Evolutionary conservation across 2,888 invertebrate species (phyloP).

Genomic region (Cylindroiulus punctatus): DNA sequence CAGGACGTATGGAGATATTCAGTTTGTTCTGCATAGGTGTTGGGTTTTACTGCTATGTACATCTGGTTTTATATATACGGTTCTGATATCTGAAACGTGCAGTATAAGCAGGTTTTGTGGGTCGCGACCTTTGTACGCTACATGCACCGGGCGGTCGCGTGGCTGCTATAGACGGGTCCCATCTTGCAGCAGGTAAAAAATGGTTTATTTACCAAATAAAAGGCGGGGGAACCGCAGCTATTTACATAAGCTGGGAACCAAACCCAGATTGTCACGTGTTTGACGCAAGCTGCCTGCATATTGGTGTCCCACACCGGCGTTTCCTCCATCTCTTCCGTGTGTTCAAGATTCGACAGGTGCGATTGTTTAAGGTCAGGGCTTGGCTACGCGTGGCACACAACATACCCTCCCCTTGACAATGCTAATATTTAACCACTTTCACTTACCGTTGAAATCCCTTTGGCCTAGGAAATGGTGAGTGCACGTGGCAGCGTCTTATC

Average conservation of each 20-base stretch:
- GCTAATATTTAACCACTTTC: conserved; percentile 28
- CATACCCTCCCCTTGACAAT: conserved; percentile 21
- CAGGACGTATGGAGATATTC: too few species aligned
- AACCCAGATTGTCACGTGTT: conserved; percentile 24
- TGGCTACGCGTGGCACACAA: not conserved
- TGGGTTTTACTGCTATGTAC: not conserved
- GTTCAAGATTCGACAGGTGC: conserved; percentile 43
- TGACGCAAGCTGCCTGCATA: conserved; percentile 24
- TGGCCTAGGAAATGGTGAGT: conserved; percentile 7
- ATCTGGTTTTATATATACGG: too few species aligned
- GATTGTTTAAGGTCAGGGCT: conserved; percentile 47
- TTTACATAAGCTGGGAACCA: conserved; percentile 45
- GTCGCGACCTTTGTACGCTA: not conserved
- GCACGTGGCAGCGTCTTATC: conserved; percentile 19
- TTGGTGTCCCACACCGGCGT: not conserved
- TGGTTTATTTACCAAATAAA: not conserved
- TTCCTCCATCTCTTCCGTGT: conserved; percentile 27
- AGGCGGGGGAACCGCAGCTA: not conserved
- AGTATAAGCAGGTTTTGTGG: conserved; percentile 10
- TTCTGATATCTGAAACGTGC: too few species aligned
- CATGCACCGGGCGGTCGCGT: conserved; percentile 34
- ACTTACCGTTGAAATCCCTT: not conserved
- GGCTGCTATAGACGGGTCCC: conserved; percentile 5
- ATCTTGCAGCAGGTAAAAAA: conserved; percentile 20
- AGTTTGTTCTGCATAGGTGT: not conserved